Base-by-base conservation (phyloP, 2,797 vertebrate genomes). In the Manis javanica region DNA sequence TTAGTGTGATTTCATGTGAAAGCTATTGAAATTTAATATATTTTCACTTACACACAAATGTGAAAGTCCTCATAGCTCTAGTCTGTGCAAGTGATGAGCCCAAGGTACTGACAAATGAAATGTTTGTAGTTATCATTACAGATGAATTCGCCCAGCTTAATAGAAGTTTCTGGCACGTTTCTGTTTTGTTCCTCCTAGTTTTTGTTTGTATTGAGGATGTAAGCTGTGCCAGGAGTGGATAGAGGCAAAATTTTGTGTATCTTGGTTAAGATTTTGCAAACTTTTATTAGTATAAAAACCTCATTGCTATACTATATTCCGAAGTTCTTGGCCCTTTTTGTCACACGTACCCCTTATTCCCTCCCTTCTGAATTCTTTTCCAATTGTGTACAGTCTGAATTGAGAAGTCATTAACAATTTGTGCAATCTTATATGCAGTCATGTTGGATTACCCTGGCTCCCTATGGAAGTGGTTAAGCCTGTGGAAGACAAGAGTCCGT, bases 211-310 rank as follows among this genome's bases (percentile, higher is more conserved):
- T n/a, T 55, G 13, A 93, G 31, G 51, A 16, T 83, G 55, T 61
- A 63, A 0, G 12, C 55, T 3, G 13, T 81, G 14, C 18, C 64
- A 66, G 78, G 37, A n/a, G 2, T 29, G 82, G 34, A 11, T 24
- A 84, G 51, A 53, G 87, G 71, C 71, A 91, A 91, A 96, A 92
- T 91, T 72, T 26, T 61, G 11, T 46, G 90, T 49, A 46, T 82
- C 42, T 51, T 29, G 37, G n/a, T 64, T 68, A 77, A 87, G 53
- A 90, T 19, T 82, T 90, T 57, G 55, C n/a, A 59, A 9, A 0
- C 29, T 5, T 84, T 81, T 19, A 55, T 88, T n/a, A 2, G n/a
- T n/a, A 34, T 26, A n/a, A 77, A 66, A 79, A 15, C 59, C 68
- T 95, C 39, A 39, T 61, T 69, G 75, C 86, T 24, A 53, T 83